Evolutionary conservation across 2,888 invertebrate genomes (phyloP), one percentile per base, ranked within the genome.

Genomic region (Gibbula magus): DNA sequence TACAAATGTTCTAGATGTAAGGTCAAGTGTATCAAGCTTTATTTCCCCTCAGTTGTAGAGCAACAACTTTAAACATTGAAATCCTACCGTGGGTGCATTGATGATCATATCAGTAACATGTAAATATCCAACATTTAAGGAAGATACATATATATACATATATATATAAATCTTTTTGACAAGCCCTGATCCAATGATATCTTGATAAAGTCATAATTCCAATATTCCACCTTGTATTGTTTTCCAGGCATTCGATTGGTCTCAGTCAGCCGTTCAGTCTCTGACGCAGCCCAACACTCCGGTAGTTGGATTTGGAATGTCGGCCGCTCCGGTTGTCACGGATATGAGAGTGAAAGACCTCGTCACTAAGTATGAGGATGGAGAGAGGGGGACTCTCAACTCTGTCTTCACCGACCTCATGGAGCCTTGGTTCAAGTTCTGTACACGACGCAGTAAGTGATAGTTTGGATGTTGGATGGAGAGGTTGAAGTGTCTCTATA

Each of bases 351-450:
- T 82, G 29, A 77, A 80, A 67, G 81, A 82, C 35, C 79, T 78
- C 8, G 73, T 84, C 13, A 51, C 76, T 10, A 84, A 87, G 79
- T 93, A 92, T 82, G 94, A 95, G 86, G 89, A 89, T 53, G 95
- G 94, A 0, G 94, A 95, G 77, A 92, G 93, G 35, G 95, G 95
- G 5, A 92, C 91, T 67, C 91, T 96, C 53, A 94, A 94, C 76
- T 92, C 93, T 52, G 93, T 94, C 51, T 95, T 95, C 89, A 93
- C 94, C 51, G 93, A 92, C 18, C 93, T 94, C 7, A 89, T 95
- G 84, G 93, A 94, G 18, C 92, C 93, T 32, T 96, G 95, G 95
- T 93, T 95, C 81, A 94, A 95, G 79, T 95, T 94, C 91, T 95
- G 95, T 39, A 79, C 85, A 66, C 83, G 83, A 39, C 80, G 88